These are phyloP conservation scores for Philopotamus ludificatus DNA, from an alignment of 1,140 invertebrate species.

Conservation along the genomic window DNA sequence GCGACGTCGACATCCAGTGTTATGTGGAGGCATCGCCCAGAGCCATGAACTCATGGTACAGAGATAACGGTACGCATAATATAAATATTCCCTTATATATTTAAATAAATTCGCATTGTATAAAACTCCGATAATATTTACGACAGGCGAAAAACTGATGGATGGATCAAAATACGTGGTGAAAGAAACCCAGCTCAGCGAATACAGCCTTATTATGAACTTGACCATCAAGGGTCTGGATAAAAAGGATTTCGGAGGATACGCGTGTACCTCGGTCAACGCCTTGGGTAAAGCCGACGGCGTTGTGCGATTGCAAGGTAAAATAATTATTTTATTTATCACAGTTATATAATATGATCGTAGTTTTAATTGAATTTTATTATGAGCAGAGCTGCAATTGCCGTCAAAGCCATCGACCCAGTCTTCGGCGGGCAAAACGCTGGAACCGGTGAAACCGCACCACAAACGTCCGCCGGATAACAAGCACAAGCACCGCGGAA, in stretches of 20 bases:
- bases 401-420: slow-evolving; percentile 25
- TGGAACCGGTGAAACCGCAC: slow-evolving; percentile 20
- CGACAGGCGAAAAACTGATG: slow-evolving; percentile 62
- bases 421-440: slow-evolving; percentile 13
- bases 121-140: slow-evolving; percentile 1
- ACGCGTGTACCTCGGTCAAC: slow-evolving; percentile 76
- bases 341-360: no score
- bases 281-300: slow-evolving; percentile 78
- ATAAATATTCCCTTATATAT: not conserved
- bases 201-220: slow-evolving; percentile 81
- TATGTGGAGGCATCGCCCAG: slow-evolving; percentile 77
- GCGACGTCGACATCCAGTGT: slow-evolving; percentile 75
- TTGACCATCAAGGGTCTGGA: slow-evolving; percentile 74
- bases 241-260: slow-evolving; percentile 75
- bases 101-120: not conserved
- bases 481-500: slow-evolving; percentile 33
- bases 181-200: slow-evolving; percentile 65
- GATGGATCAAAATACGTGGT: slow-evolving; percentile 73
- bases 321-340: no score
- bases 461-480: slow-evolving; percentile 25
- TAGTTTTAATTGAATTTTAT: not conserved
- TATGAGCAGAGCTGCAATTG: slow-evolving; percentile 26
- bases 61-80: slow-evolving; percentile 34
- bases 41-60: slow-evolving; percentile 42
- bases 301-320: slow-evolving; percentile 76